phyloP scores from a whole-genome alignment of 1,140 invertebrate species.

The Tribolium madens region DNA sequence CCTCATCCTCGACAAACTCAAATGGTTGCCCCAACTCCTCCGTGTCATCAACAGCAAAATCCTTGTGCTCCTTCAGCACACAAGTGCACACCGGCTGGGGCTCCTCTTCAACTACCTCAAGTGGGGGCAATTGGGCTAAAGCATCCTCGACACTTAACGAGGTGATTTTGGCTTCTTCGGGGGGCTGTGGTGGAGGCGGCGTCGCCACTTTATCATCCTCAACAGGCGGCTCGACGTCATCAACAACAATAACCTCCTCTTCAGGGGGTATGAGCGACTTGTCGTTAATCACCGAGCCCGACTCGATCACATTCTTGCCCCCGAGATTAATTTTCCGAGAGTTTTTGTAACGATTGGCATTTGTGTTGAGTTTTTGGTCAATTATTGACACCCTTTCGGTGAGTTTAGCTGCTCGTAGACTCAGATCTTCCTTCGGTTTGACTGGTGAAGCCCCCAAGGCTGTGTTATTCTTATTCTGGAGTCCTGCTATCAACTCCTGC shows the following conservation, averaged over 20 bases:
- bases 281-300: conserved; percentile 61
- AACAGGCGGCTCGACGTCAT: conserved; percentile 46
- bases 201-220: background rate
- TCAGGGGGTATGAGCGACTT: conserved; percentile 51
- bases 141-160: conserved; percentile 61
- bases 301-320: conserved; percentile 56
- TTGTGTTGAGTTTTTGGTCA: conserved; percentile 64
- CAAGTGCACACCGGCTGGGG: conserved; percentile 54
- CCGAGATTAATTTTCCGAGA: conserved; percentile 24
- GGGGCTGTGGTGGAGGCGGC: conserved; percentile 3
- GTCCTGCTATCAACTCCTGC: conserved; percentile 82
- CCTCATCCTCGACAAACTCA: conserved; percentile 57
- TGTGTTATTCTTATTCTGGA: conserved; percentile 74
- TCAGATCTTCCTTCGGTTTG: conserved; percentile 61
- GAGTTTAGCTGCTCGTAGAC: conserved; percentile 63
- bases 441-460: conserved; percentile 54
- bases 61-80: conserved; percentile 56
- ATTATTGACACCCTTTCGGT: conserved; percentile 64
- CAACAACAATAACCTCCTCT: conserved; percentile 55
- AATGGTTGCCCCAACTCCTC: conserved; percentile 52
- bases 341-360: conserved; percentile 61
- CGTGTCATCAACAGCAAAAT: conserved; percentile 49
- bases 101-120: conserved; percentile 54
- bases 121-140: conserved; percentile 60
- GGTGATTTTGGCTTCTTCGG: conserved; percentile 8